Conservation (phyloP, 2,797 vertebrate species). For the Valencia hispanica region DNA sequence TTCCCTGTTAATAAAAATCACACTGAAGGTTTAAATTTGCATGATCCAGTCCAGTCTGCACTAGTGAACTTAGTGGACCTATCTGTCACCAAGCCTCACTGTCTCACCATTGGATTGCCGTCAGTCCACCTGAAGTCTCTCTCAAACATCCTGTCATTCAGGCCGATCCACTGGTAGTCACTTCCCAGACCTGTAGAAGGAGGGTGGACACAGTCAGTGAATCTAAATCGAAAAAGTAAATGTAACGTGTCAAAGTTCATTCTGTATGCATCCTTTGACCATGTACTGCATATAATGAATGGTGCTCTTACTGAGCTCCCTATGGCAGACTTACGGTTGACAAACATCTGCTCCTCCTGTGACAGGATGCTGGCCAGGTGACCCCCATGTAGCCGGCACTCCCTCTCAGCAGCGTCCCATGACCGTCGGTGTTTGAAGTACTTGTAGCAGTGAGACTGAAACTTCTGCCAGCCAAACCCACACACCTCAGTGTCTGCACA, state of each 20-base stretch:
- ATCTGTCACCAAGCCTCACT: background rate
- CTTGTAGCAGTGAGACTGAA: constrained; percentile 96
- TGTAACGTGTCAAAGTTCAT: background rate
- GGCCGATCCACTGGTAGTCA: constrained; percentile 97
- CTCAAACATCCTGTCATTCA: constrained; percentile 98
- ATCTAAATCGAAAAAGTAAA: background rate
- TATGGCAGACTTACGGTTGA: constrained; percentile 86
- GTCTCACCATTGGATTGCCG: constrained; percentile 88
- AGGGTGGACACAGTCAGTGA: background rate
- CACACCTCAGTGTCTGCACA: constrained; percentile 88
- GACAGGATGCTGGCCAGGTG: constrained; percentile 93
- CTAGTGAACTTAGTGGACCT: background rate
- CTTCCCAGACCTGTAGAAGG: constrained; percentile 86
- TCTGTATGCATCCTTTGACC: background rate
- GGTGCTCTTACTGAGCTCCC: background rate
- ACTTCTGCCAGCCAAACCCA: constrained; percentile 94
- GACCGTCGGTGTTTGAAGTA: constrained; percentile 92
- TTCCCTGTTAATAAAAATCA: background rate
- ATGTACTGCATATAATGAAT: background rate
- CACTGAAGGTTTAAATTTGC: background rate
- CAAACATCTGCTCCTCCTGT: constrained; percentile 89
- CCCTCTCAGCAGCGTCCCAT: constrained; percentile 93
- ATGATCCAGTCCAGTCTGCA: background rate
- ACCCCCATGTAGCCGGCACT: constrained; percentile 92
- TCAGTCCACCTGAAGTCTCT: constrained; percentile 97